Base-by-base conservation (phyloP, 2,888 invertebrate genomes). In the Stratiomys singularior region DNA sequence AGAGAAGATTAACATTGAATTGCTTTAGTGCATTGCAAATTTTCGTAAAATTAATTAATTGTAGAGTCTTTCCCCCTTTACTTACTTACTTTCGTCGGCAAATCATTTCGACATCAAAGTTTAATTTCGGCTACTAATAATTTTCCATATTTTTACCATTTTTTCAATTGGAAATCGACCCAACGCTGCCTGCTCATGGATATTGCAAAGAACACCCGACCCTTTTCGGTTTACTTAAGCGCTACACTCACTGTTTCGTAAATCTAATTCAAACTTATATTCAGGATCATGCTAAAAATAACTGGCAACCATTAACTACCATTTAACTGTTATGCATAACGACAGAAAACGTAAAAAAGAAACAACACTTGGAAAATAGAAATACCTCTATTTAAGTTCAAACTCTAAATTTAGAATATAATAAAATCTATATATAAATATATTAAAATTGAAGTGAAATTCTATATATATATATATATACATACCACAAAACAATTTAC, bases 371-470 rank as follows among this genome's bases (percentile, higher is more conserved):
- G 83, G 85, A 86, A 87, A 86, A 87, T 87, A 87, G 84, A 87
- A 87, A 87, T 87, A 87, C 87, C 87, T 87, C 87, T 86, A 84
- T 85, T 87, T 87, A 85, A 87, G 87, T 87, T 87, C 87, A 87
- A 87, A 81, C 80, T 81, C 72, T 79, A 80, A 81, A 79, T 63
- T 76, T 67, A 78, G 44, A 78, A 81, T 80, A 81, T 79, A 79
- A 44, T 30, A 58, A 72, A 47, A 76, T 76, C 30, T 76, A 76
- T 63, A 76, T 76, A 76, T 76, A 64, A 63, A 64, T 27, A 76
- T 64, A 76, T 76, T 64, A 63, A 76, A 56, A 58, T 28, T 74
- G 60, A 74, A 74, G 18, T 74, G 58, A 74, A 72, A 76, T 46
- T 76, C 60, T 74, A 74, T 58, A 56, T 74, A 76, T 76, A 76